Evolutionary conservation across 2,888 invertebrate species (phyloP), one percentile per base, ranked within the genome.

Genomic region (Zele albiditarsus): DNA sequence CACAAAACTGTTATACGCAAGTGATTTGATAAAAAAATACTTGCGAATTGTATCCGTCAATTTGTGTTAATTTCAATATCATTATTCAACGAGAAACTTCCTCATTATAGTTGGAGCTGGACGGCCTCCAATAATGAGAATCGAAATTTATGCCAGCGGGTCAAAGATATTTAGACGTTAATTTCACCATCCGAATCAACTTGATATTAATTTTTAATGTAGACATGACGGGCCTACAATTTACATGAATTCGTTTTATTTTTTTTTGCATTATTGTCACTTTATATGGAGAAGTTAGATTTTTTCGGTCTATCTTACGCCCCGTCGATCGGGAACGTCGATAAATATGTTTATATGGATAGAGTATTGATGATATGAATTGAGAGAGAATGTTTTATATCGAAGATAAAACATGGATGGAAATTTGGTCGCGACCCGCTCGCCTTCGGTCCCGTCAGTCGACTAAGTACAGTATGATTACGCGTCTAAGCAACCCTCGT

Each of bases 391-490:
- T 49, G 20, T 65, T 38, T 60, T 8, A 42, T 27, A 12, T 57
- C 6, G 28, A 42, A 27, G 12, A 70, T 25, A 6, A 60, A 16
- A 38, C 14, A 42, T 46, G 3, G 5, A 58, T 60, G 23, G 31
- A 31, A n/a, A 60, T 53, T 76, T 67, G 65, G 73, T 72, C 79
- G 79, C 83, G 84, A 83, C 82, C 84, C 85, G 84, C 80, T 81
- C 82, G 81, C 81, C 82, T 82, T 80, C 85, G 86, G 84, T 81
- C 84, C 83, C 88, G 85, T 83, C 84, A 83, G 85, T 86, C 87
- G 84, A 89, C 88, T 89, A 87, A 85, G 85, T 85, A 84, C 86
- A 84, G 86, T 82, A 80, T 84, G 86, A 85, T 85, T 86, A 85
- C 85, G 83, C 84, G 80, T 80, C 81, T 80, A 78, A 84, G 84